Evolutionary conservation across 2,888 invertebrate genomes (phyloP), one percentile per base, ranked within the genome.

Genomic region (Sphaeridia pumilis): DNA sequence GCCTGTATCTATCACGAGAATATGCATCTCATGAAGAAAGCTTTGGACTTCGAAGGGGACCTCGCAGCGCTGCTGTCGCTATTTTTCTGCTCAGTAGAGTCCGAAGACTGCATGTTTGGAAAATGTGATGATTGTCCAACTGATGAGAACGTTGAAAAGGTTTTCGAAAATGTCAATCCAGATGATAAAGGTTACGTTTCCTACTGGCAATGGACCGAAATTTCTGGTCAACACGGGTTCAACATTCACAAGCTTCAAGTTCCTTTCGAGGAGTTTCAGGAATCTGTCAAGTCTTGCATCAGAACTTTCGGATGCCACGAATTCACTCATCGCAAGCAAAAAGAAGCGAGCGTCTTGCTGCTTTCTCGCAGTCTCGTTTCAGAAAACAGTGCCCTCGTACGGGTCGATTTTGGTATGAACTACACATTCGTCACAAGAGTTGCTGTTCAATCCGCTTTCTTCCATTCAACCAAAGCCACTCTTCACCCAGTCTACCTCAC

Each of bases 351-450:
- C 5, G 38, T 20, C 12, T 17, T 38, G 20, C 17, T 38, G 20
- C 5, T 38, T 38, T 17, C 17, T 17, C n/a, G n/a, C n/a, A n/a
- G n/a, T n/a, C n/a, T n/a, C n/a, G n/a, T n/a, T n/a, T n/a, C n/a
- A n/a, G n/a, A 2, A 3, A 31, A 3, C 21, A 12, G 2, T 17
- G 46, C 17, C 2, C 14, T 46, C 12, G 14, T 46, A 7, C 3
- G 12, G 3, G 42, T 42, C 2, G 49, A 49, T 21, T 49, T 49
- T 42, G 49, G 21, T 21, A 21, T 28, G 31, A 49, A 49, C 17
- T 49, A 42, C 24, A 20, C 24, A 25, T 49, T n/a, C 43, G 28
- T 31, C 4, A 26, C 43, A 2, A 21, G 20, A 4, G 14, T 28
- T 20, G 28, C n/a, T 3, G 21, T 28, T 42, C 49, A 49, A 14